Conservation (phyloP, 2,888 invertebrate genomes). For the Luffia ferchaultella region DNA sequence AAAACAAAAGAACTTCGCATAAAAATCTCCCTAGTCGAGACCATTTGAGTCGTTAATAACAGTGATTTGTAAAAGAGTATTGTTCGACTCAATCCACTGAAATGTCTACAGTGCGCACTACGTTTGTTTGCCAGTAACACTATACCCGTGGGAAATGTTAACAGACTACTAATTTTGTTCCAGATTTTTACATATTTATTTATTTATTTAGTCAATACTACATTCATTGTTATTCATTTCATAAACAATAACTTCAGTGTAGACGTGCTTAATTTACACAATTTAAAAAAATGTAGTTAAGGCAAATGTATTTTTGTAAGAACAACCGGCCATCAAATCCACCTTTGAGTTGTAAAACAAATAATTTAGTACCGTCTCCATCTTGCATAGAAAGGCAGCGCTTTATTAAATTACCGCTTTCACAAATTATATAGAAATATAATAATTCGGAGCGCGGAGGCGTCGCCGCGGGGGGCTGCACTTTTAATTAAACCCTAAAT, state of each 20-base stretch:
- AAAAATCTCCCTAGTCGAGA: slow-evolving; percentile 27
- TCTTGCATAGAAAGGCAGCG: slow-evolving; percentile 17
- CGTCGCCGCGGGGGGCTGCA: slow-evolving; percentile 51
- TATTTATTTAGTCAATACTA: too few relatives aligned
- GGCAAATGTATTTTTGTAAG: too few relatives aligned
- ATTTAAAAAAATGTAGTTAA: too few relatives aligned
- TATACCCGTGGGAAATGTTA: slow-evolving; percentile 61
- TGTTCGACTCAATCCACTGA: slow-evolving; percentile 34
- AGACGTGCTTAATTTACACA: too few relatives aligned
- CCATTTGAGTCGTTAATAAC: slow-evolving; percentile 48
- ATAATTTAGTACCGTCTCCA: neutral
- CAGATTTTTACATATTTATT: too few relatives aligned
- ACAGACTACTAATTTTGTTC: too few relatives aligned
- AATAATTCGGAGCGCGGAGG: slow-evolving; percentile 44
- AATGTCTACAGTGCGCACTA: neutral
- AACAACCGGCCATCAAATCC: too few relatives aligned
- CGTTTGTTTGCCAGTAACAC: slow-evolving; percentile 19
- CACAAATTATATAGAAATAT: slow-evolving; percentile 56
- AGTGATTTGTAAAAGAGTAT: slow-evolving; percentile 48
- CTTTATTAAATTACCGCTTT: slow-evolving; percentile 62
- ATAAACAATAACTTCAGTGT: too few relatives aligned
- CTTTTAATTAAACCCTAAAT: slow-evolving; percentile 67
- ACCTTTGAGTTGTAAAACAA: neutral
- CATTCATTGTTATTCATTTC: too few relatives aligned
- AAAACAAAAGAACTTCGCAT: slow-evolving; percentile 20